Evolutionary conservation across 2,797 vertebrate species (phyloP), one percentile per base, ranked within the genome.

Genomic region (Chelmon rostratus): DNA sequence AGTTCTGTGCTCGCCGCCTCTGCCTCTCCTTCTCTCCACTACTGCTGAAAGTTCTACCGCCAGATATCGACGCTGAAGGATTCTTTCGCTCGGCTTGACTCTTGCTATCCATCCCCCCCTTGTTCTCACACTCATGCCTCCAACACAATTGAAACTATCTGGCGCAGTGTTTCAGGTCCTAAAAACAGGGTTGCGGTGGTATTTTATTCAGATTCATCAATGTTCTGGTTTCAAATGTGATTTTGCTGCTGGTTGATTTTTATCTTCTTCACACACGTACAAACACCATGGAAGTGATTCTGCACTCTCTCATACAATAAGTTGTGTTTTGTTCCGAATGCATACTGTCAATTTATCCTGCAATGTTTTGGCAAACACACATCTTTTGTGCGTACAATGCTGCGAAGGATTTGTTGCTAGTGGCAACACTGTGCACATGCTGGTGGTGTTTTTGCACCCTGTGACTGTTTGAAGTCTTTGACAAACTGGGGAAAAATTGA

Each of bases 1-100:
- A 87, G 88, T 87, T 85, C 85, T 82, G 81, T 84, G 86, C 86
- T 73, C 47, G 16, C 76, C 54, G 80, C 86, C 81, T 84, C 83
- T 78, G 56, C 79, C 82, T 85, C 83, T 86, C 81, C 64, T 78
- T 56, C 73, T 72, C 76, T 72, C 46, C 65, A 47, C 74, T 42
- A 18, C 85, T 87, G 16, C 82, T 46, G 78, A 88, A 85, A 91
- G 75, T 82, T 77, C 73, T 42, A 59, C 77, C 46, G 47, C 69
- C 73, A 78, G 76, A 74, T 91, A 88, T 85, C 83, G 87, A 91
- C 86, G 84, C 76, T 87, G 83, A 91, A 90, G 86, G 82, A 87
- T 92, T 91, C 84, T 88, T 87, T 89, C 77, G 57, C 75, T 84
- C 84, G 37, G 82, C 83, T 88, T 83, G 82, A 88, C 83, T 89